These are phyloP conservation scores for Heliconius erato DNA, from an alignment of 2,888 invertebrate genomes.

Conservation along the genomic window DNA sequence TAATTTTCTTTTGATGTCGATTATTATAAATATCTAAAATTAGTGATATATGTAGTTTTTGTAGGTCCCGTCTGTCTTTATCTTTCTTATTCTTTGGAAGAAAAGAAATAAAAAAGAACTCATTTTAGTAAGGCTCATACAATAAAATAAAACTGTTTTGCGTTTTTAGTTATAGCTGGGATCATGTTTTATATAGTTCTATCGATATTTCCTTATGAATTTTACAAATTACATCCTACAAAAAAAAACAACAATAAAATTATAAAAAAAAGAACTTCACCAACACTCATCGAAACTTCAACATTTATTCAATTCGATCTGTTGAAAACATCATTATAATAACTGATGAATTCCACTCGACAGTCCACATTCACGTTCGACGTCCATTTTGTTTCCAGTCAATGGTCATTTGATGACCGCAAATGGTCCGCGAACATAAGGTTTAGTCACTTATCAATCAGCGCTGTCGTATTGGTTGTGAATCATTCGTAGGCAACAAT, in stretches of 20 bases:
- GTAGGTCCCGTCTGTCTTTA: background rate
- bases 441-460: constrained; percentile 71
- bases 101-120: no score
- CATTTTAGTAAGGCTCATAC: background rate
- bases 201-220: no score
- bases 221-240: background rate
- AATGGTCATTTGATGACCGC: constrained; percentile 73
- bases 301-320: constrained; percentile 35
- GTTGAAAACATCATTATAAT: constrained; percentile 46
- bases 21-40: background rate
- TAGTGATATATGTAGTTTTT: background rate
- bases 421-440: constrained; percentile 70
- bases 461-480: constrained; percentile 61
- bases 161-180: no score
- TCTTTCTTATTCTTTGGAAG: no score
- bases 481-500: constrained; percentile 71
- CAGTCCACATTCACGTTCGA: constrained; percentile 52
- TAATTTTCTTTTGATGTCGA: background rate
- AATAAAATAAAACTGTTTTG: background rate
- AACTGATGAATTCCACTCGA: constrained; percentile 50
- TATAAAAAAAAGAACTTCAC: background rate
- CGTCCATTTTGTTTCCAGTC: constrained; percentile 58
- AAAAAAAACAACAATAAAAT: background rate
- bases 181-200: no score
- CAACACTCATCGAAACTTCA: background rate